Evolutionary conservation across 2,797 vertebrate species (phyloP).

Genomic region (Sternotherus odoratus): DNA sequence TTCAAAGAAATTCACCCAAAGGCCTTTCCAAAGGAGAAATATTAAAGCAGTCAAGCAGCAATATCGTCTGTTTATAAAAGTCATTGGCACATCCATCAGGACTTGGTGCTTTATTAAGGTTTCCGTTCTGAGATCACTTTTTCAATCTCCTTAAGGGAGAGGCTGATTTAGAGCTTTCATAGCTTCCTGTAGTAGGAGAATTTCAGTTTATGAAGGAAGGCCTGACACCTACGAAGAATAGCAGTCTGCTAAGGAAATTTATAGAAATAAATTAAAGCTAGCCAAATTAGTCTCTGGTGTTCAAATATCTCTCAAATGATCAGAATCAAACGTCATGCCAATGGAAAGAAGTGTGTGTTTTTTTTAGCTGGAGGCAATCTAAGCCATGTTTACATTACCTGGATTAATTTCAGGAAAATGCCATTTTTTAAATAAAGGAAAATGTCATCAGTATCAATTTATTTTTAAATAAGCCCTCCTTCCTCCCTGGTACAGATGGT

Average conservation of each 20-base stretch:
- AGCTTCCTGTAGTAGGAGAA: neutral
- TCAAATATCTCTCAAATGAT: neutral
- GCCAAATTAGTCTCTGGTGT: neutral
- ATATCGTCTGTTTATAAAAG: neutral
- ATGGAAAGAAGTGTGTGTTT: neutral
- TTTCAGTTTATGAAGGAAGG: neutral
- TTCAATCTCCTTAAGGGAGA: neutral
- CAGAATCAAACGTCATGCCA: neutral
- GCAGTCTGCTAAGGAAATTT: neutral
- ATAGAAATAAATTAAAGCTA: neutral
- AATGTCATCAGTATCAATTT: neutral
- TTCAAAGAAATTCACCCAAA: neutral
- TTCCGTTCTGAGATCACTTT: neutral
- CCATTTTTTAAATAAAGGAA: neutral
- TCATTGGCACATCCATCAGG: neutral
- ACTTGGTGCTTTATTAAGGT: neutral
- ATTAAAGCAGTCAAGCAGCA: neutral
- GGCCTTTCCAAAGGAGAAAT: neutral
- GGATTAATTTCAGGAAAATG: neutral
- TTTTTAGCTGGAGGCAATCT: too few species aligned
- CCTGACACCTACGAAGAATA: neutral
- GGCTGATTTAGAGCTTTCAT: neutral
- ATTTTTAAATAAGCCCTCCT: neutral
- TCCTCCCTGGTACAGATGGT: neutral
- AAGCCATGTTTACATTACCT: neutral